Conservation (phyloP, 2,113 vertebrate genomes). For the Enhydra lutris region DNA sequence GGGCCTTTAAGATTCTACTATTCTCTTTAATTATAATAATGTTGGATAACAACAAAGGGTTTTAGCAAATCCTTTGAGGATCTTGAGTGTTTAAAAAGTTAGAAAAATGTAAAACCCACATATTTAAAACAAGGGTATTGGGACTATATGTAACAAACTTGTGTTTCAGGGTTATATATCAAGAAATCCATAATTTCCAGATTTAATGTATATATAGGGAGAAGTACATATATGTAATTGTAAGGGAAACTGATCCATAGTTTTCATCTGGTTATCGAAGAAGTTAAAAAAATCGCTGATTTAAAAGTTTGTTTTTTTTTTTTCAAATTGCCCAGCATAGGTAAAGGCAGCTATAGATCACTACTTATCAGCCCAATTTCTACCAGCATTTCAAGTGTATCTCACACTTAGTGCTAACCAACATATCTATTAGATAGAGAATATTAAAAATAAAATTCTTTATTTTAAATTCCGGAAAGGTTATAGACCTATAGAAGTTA, state of each 20-base stretch:
- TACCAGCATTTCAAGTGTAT: not conserved
- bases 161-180: not conserved
- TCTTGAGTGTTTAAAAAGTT: not conserved
- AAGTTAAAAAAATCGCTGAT: not conserved
- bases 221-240: not conserved
- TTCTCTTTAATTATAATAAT: slow-evolving; percentile 5
- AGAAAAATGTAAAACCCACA: slow-evolving; percentile 8
- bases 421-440: not conserved
- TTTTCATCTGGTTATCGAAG: not conserved
- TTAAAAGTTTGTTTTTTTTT: not conserved
- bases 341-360: not conserved
- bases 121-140: not conserved
- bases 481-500: not conserved
- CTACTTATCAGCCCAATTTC: not conserved
- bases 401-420: not conserved
- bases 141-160: not conserved
- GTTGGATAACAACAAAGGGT: not conserved
- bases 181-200: slow-evolving; percentile 3
- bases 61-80: not conserved
- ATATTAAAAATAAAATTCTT: not conserved
- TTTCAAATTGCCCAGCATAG: not conserved
- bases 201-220: not conserved
- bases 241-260: not conserved
- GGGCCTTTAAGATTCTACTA: not conserved
- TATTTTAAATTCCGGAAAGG: not conserved